Conservation (phyloP, 1,140 invertebrate genomes). For the Neelides sp. region DNA sequence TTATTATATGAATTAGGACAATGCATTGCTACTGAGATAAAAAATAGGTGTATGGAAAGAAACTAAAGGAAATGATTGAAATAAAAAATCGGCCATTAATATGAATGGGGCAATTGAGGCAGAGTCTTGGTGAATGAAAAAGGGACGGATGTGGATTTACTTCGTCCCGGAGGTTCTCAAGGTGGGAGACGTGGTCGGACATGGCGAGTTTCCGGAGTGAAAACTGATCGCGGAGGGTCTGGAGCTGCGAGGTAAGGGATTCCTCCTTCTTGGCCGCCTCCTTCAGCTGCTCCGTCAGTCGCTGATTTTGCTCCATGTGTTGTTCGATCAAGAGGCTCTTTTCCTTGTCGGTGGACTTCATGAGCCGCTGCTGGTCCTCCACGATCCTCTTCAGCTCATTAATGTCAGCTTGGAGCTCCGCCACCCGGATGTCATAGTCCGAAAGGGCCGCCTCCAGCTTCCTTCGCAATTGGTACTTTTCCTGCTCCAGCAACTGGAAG, state of each 20-base stretch:
- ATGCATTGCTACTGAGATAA: too few species aligned
- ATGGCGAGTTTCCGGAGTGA: conserved; percentile 60
- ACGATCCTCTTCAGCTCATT: conserved; percentile 50
- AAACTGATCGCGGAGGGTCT: conserved; percentile 69
- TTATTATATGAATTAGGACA: too few species aligned
- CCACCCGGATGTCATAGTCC: conserved; percentile 74
- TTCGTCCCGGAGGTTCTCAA: conserved; percentile 77
- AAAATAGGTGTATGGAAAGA: too few species aligned
- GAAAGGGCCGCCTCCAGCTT: conserved; percentile 69
- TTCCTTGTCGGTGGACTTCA: conserved; percentile 62
- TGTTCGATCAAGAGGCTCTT: conserved; percentile 67
- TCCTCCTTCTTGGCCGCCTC: conserved; percentile 61
- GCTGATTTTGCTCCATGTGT: conserved; percentile 76
- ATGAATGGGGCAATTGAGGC: too few species aligned
- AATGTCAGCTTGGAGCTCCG: conserved; percentile 77
- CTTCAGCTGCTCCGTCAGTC: conserved; percentile 65
- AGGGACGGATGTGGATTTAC: too few species aligned
- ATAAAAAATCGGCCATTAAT: too few species aligned
- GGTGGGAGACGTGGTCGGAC: conserved; percentile 73
- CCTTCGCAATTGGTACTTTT: conserved; percentile 70
- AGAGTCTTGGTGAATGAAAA: too few species aligned
- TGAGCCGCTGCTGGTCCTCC: conserved; percentile 46
- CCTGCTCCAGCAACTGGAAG: conserved; percentile 78
- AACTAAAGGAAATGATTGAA: too few species aligned
- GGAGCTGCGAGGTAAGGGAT: conserved; percentile 62